These are phyloP conservation scores for Vanacampus margaritifer DNA, from an alignment of 2,113 vertebrate species.

Conservation along the genomic window DNA sequence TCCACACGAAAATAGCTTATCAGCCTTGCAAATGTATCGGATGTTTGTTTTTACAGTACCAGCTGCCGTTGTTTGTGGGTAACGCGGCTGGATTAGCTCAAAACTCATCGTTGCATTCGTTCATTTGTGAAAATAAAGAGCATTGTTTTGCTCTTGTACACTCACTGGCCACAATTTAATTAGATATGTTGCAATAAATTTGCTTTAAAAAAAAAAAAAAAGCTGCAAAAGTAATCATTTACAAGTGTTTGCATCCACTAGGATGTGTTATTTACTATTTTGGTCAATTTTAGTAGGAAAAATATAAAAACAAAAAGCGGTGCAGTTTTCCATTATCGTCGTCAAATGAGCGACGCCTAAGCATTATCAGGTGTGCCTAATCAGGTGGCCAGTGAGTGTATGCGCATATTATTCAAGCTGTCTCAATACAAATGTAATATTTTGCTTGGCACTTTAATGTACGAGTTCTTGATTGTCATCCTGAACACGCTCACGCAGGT, in stretches of 20 bases:
- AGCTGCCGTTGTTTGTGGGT: conserved; percentile 46
- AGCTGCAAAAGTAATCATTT: not conserved
- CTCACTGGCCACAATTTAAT: not conserved
- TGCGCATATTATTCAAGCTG: conserved; percentile 1
- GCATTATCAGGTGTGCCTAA: not conserved
- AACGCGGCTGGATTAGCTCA: conserved; percentile 15
- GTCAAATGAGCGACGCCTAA: conserved; percentile 4
- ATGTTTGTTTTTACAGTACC: conserved; percentile 16
- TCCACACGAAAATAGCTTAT: conserved; percentile 14
- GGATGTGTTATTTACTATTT: not conserved
- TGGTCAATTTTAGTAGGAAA: conserved; percentile 12
- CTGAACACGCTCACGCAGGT: conserved; percentile 14
- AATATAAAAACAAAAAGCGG: conserved; percentile 13
- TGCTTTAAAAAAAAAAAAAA: not conserved
- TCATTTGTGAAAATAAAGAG: not conserved
- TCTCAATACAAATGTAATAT: conserved; percentile 10
- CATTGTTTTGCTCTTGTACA: not conserved
- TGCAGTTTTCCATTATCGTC: not conserved
- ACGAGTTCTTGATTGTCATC: conserved; percentile 20
- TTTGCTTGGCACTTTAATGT: not conserved
- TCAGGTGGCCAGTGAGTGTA: not conserved
- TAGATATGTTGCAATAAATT: not conserved
- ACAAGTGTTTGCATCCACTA: not conserved
- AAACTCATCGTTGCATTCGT: not conserved
- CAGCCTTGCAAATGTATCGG: not conserved